These are phyloP conservation scores for Poecilia velifera DNA, from an alignment of 2,797 vertebrate species.

Conservation along the genomic window DNA sequence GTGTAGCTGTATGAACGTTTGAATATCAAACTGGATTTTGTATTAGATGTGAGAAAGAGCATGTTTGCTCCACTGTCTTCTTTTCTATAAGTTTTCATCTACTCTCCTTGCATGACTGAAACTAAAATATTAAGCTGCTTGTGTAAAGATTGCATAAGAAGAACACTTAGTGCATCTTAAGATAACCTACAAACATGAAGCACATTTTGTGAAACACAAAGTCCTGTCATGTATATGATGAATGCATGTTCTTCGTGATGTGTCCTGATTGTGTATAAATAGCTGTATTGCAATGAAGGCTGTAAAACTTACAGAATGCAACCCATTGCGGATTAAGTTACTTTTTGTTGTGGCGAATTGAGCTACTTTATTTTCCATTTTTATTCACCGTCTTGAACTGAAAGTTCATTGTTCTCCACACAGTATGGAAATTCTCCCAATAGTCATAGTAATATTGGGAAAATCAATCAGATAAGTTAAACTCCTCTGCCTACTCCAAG, in stretches of 20 bases:
- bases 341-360: neutral
- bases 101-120: constrained; percentile 9
- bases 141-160: neutral
- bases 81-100: neutral
- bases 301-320: neutral
- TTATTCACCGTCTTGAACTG: neutral
- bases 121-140: neutral
- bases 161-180: neutral
- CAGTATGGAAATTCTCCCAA: neutral
- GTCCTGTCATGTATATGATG: neutral
- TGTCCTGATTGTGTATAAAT: neutral
- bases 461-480: neutral
- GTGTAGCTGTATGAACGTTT: neutral
- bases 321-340: neutral
- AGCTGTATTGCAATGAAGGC: neutral
- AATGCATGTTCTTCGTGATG: constrained; percentile 1
- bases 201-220: neutral
- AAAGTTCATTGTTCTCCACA: neutral
- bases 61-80: constrained; percentile 4
- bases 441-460: neutral
- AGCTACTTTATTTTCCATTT: neutral
- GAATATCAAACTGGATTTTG: neutral
- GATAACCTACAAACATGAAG: neutral
- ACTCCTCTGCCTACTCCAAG: neutral
- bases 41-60: constrained; percentile 11